Base-by-base conservation (phyloP, 1,140 invertebrate genomes). In the Neotoxoptera formosana region DNA sequence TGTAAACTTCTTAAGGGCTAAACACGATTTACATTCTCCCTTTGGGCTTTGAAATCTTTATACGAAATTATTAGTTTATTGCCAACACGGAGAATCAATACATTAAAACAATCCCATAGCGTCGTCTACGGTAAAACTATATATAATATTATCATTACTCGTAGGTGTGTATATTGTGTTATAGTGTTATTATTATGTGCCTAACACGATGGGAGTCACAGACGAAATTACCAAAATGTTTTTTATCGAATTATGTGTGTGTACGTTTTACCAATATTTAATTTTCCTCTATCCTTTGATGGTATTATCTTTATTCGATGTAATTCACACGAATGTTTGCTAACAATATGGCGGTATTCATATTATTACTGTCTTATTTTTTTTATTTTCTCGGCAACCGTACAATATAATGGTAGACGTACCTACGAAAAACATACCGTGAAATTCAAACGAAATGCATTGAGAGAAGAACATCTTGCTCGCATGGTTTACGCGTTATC, bases 141-240 rank as follows among this genome's bases (percentile, higher is more conserved):
- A n/a, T n/a, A 51, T 51, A 17, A 76, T 14, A n/a, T 34, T 6
- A 76, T 76, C n/a, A 20, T 53, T 3, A 14, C n/a, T n/a, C n/a
- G n/a, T 34, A 20, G 17, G 14, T 9, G n/a, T 30, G 21, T 30
- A 60, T 60, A 67, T 6, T n/a, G 60, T 30, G 30, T 30, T 67
- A 11, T 76, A 17, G n/a, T 17, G 6, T 14, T 76, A 67, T 14
- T 76, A 67, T n/a, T 17, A 34, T 76, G 60, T 76, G 30, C 30
- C 0, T 17, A 14, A 34, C 4, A 34, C 17, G 0, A 23, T 76
- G 17, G 0, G 0, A n/a, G 17, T 67, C n/a, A 11, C n/a, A n/a
- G 14, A n/a, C 30, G n/a, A 6, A 17, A n/a, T 20, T 17, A n/a
- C n/a, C 60, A 34, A n/a, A 76, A 76, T 76, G 1, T 76, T n/a